Conservation (phyloP, 2,797 vertebrate genomes). For the Enteromius treurensis region DNA sequence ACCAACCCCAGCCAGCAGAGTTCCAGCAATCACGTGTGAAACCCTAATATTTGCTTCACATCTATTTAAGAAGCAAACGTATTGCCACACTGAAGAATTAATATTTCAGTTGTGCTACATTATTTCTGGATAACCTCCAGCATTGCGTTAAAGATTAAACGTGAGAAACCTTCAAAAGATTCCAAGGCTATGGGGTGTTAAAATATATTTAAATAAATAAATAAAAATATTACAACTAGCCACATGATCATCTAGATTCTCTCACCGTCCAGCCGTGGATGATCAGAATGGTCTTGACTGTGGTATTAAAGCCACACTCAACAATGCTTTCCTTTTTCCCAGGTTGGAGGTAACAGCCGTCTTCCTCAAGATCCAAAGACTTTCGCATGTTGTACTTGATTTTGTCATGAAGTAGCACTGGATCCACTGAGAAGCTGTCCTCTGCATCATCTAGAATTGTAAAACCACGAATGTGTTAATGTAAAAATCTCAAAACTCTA, state of each 20-base stretch:
- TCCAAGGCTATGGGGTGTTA: not conserved
- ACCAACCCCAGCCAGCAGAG: not conserved
- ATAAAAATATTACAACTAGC: not conserved
- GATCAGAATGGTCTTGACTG: conserved; percentile 90
- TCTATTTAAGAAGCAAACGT: not conserved
- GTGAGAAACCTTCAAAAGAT: not conserved
- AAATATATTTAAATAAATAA: not conserved
- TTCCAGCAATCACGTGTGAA: conserved; percentile 54
- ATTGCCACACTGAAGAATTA: not conserved
- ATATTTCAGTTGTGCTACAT: not conserved
- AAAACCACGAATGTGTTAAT: not conserved
- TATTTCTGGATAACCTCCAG: not conserved
- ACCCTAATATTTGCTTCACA: conserved; percentile 52
- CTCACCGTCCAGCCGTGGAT: conserved; percentile 96
- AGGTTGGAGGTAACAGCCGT: conserved; percentile 80
- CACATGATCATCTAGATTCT: not conserved
- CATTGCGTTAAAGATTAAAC: not conserved
- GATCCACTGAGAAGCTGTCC: conserved; percentile 41
- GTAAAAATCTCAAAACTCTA: not conserved
- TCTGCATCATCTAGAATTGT: conserved; percentile 67
- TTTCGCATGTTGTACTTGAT: conserved; percentile 84
- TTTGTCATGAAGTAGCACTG: not conserved
- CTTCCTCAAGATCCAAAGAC: conserved; percentile 75
- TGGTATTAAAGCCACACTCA: conserved; percentile 86
- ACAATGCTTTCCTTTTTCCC: conserved; percentile 72